A percentile compares a stretch with the other conserved stretches of the same genome.
Conservation (phyloP, 2,888 invertebrate species). For the Melolontha melolontha region DNA sequence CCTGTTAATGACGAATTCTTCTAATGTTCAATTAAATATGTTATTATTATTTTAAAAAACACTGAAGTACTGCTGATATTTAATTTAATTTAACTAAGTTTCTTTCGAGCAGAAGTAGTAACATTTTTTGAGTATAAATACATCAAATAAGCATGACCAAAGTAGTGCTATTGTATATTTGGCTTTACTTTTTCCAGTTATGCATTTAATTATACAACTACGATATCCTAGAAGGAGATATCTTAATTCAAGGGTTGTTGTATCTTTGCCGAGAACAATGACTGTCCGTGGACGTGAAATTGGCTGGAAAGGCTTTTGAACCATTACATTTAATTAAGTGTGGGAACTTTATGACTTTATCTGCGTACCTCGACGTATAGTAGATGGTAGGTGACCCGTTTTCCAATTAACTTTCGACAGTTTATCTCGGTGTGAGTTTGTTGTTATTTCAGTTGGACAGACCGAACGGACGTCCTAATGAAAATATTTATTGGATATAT, state of each 20-base stretch:
- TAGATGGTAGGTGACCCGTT: conserved; percentile 49
- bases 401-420: conserved; percentile 56
- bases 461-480: not conserved
- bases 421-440: conserved; percentile 42
- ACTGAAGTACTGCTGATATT: no score
- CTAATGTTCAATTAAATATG: no score
- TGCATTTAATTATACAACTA: no score
- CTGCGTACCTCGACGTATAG: conserved; percentile 39
- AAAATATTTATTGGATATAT: conserved; percentile 35
- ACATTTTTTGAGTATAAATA: no score
- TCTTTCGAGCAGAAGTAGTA: no score
- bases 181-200: no score
- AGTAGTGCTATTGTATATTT: no score
- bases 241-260: conserved; percentile 51
- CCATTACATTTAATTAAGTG: conserved; percentile 60
- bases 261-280: conserved; percentile 50
- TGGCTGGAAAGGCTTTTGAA: conserved; percentile 58
- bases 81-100: no score
- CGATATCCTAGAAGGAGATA: conserved; percentile 41
- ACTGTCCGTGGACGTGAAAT: conserved; percentile 55
- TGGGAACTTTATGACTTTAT: conserved; percentile 55
- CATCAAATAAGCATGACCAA: no score
- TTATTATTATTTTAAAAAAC: no score
- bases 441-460: conserved; percentile 30
- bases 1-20: no score